phyloP scores from a whole-genome alignment of 2,797 vertebrate species.

The Amphiprion clarkii region DNA sequence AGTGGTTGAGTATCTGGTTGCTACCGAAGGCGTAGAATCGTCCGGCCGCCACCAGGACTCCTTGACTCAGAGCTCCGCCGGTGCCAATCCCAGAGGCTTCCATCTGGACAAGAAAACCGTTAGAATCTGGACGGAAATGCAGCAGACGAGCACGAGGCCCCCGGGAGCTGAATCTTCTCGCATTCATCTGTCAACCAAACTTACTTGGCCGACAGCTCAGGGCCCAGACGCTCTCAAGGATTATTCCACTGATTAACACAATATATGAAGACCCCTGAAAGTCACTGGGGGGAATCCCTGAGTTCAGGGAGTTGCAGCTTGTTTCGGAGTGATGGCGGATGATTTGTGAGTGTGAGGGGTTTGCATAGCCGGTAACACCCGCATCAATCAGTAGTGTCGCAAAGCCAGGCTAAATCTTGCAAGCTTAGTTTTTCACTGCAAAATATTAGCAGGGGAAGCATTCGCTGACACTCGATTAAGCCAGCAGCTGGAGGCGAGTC shows the following conservation, averaged over 20 bases:
- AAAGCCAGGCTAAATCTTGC: slow-evolving; percentile 9
- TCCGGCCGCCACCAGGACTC: slow-evolving; percentile 20
- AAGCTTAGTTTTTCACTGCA: not conserved
- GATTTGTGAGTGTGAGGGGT: slow-evolving; percentile 4
- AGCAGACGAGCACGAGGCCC: slow-evolving; percentile 17
- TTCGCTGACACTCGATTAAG: slow-evolving; percentile 8
- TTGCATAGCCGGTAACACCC: slow-evolving; percentile 16
- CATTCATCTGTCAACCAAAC: slow-evolving; percentile 33
- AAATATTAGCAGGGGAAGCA: slow-evolving; percentile 11
- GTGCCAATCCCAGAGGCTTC: slow-evolving; percentile 12
- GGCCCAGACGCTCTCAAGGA: slow-evolving; percentile 9
- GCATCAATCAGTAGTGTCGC: not conserved
- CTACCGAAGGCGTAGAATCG: not conserved
- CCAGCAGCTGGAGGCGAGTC: not conserved
- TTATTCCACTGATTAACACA: slow-evolving; percentile 39
- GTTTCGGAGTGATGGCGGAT: slow-evolving; percentile 4
- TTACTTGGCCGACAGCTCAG: not conserved
- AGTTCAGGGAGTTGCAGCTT: slow-evolving; percentile 2
- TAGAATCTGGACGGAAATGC: slow-evolving; percentile 25
- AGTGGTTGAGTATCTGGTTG: slow-evolving; percentile 2
- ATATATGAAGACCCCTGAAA: slow-evolving; percentile 9
- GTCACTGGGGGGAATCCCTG: not conserved
- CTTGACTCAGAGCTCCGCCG: slow-evolving; percentile 13
- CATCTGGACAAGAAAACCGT: slow-evolving; percentile 38
- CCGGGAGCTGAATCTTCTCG: slow-evolving; percentile 5